Conservation (phyloP, 1,140 invertebrate species). For the Battus philenor region DNA sequence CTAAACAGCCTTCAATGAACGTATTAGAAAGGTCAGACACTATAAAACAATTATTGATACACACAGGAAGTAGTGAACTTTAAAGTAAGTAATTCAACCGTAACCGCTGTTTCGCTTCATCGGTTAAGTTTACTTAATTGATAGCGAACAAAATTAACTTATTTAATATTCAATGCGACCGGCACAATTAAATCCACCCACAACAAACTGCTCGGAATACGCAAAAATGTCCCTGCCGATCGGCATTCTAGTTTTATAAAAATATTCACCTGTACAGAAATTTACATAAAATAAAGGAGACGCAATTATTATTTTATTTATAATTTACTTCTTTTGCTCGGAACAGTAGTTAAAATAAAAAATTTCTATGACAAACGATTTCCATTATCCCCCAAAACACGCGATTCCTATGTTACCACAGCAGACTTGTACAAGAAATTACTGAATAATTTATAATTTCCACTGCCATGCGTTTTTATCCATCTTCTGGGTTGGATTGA, state of each 20-base stretch:
- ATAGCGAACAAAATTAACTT: conserved; percentile 21
- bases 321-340: conserved; percentile 18
- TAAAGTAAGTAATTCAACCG: conserved; percentile 40
- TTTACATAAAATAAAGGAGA: conserved; percentile 20
- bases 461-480: conserved; percentile 41
- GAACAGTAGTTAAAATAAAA: conserved; percentile 21
- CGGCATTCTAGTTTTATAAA: conserved; percentile 13
- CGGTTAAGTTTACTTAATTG: conserved; percentile 42
- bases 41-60: conserved; percentile 28
- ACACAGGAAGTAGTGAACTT: conserved; percentile 49
- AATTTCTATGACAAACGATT: conserved; percentile 18
- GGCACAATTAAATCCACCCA: conserved; percentile 10
- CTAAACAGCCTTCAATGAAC: conserved; percentile 6
- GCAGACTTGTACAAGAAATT: conserved; percentile 49
- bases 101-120: conserved; percentile 39
- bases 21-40: conserved; percentile 33
- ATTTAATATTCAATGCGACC: conserved; percentile 11
- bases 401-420: conserved; percentile 49
- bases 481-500: conserved; percentile 30
- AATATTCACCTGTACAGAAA: conserved; percentile 15
- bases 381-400: conserved; percentile 49
- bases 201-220: neutral
- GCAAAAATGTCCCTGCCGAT: neutral
- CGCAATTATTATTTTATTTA: conserved; percentile 14
- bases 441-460: conserved; percentile 64